Conservation (phyloP, 2,797 vertebrate species). For the Fundulus diaphanus region DNA sequence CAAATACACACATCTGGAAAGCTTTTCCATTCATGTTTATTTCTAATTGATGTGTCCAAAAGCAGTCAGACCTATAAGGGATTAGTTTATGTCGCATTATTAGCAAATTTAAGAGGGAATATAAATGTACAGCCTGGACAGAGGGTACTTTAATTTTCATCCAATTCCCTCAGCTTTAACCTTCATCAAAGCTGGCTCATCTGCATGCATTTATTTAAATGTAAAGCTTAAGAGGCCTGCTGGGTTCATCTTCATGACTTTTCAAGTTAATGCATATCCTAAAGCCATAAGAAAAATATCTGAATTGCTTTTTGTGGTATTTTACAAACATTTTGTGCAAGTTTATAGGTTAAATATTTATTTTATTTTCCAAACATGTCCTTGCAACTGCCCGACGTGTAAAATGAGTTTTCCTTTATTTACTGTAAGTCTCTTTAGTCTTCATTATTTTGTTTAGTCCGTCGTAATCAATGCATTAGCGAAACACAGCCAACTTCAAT, state of each 20-base stretch:
- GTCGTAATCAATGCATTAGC: too few species aligned
- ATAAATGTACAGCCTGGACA: slow-evolving; percentile 24
- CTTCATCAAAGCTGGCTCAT: slow-evolving; percentile 37
- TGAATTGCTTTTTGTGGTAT: not conserved
- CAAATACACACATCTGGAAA: slow-evolving; percentile 6
- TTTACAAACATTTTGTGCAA: not conserved
- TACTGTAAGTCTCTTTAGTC: too few species aligned
- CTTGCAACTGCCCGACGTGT: too few species aligned
- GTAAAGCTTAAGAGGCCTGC: slow-evolving; percentile 33
- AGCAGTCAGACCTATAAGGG: slow-evolving; percentile 22
- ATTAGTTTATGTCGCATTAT: slow-evolving; percentile 42
- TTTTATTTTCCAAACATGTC: too few species aligned
- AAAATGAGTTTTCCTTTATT: too few species aligned
- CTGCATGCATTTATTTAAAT: slow-evolving; percentile 63
- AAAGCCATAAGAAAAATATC: not conserved
- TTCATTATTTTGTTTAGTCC: too few species aligned
- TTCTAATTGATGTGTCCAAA: not conserved
- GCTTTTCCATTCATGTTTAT: slow-evolving; percentile 4
- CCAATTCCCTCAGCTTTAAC: slow-evolving; percentile 32
- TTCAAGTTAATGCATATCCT: not conserved
- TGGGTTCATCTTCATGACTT: slow-evolving; percentile 50
- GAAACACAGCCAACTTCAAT: too few species aligned
- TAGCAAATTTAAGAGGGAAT: slow-evolving; percentile 28
- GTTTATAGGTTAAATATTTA: not conserved
- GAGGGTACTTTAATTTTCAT: slow-evolving; percentile 23